A percentile compares a stretch with the other conserved stretches of the same genome.
Evolutionary conservation across 2,113 vertebrate species (phyloP).

Genomic region (Psammodynastes pulverulentus): DNA sequence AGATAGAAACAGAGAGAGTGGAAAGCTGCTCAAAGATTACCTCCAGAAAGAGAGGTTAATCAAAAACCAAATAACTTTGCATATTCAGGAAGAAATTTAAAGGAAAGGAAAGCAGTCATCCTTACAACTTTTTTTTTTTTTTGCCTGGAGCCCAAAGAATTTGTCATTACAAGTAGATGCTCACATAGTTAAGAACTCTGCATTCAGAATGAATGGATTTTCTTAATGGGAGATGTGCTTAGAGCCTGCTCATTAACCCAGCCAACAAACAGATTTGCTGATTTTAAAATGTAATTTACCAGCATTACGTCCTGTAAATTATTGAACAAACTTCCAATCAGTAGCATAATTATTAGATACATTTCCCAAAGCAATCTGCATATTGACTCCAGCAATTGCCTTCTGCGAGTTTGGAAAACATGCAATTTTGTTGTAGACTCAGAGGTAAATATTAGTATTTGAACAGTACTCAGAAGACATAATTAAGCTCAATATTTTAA

Average conservation of each 20-base stretch:
- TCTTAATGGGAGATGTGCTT: not conserved
- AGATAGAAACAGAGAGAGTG: not conserved
- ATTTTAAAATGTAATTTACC: slow-evolving; percentile 39
- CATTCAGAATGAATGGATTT: not conserved
- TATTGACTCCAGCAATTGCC: slow-evolving; percentile 49
- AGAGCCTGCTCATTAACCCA: not conserved
- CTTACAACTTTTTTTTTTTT: not conserved
- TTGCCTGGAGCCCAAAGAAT: not conserved
- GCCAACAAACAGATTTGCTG: slow-evolving; percentile 24
- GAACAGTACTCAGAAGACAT: slow-evolving; percentile 37
- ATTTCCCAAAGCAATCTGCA: slow-evolving; percentile 40
- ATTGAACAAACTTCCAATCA: slow-evolving; percentile 34
- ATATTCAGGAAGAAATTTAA: not conserved
- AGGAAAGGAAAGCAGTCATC: not conserved
- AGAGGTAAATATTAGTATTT: slow-evolving; percentile 54
- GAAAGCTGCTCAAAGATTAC: not conserved
- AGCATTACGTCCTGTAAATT: slow-evolving; percentile 41
- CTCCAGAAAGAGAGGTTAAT: not conserved
- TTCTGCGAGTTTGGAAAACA: slow-evolving; percentile 42
- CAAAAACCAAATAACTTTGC: not conserved
- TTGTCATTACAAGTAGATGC: not conserved
- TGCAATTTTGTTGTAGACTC: slow-evolving; percentile 48
- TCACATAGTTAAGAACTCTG: not conserved
- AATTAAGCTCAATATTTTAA: slow-evolving; percentile 43
- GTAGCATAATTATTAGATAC: slow-evolving; percentile 38